phyloP scores from a whole-genome alignment of 2,888 invertebrate genomes.

The Escarpia spicata region DNA sequence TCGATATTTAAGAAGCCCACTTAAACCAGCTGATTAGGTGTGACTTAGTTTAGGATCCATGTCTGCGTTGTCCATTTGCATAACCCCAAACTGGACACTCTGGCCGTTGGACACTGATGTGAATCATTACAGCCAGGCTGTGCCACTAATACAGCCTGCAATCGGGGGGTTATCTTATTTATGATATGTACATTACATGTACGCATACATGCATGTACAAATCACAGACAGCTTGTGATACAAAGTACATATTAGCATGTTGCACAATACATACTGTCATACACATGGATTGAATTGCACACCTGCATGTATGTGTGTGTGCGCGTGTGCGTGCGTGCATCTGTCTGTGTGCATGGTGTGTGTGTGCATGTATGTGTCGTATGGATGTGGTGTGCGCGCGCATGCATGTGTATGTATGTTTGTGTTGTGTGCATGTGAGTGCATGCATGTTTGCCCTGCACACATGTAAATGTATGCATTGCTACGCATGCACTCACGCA shows the following conservation, averaged over 20 bases:
- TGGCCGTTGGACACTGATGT: background rate
- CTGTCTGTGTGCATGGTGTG: no score
- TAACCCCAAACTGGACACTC: background rate
- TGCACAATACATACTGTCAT: no score
- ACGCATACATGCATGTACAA: background rate
- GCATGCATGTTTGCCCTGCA: background rate
- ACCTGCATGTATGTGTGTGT: no score
- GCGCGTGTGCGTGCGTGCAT: no score
- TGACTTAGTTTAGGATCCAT: background rate
- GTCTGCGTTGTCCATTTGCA: background rate
- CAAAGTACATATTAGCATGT: no score
- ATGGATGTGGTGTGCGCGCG: no score
- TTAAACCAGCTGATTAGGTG: slow-evolving; percentile 5
- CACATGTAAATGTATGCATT: no score
- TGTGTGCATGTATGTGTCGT: no score
- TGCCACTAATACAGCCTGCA: background rate
- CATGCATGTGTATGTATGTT: no score
- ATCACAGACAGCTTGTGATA: no score
- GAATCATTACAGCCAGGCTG: background rate
- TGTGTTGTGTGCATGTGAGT: background rate
- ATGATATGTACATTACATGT: background rate
- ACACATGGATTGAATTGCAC: no score
- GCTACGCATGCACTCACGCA: no score
- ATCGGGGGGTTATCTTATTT: background rate
- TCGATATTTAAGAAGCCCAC: background rate